Base-by-base conservation (phyloP, 2,113 vertebrate genomes). In the Sturnus vulgaris region DNA sequence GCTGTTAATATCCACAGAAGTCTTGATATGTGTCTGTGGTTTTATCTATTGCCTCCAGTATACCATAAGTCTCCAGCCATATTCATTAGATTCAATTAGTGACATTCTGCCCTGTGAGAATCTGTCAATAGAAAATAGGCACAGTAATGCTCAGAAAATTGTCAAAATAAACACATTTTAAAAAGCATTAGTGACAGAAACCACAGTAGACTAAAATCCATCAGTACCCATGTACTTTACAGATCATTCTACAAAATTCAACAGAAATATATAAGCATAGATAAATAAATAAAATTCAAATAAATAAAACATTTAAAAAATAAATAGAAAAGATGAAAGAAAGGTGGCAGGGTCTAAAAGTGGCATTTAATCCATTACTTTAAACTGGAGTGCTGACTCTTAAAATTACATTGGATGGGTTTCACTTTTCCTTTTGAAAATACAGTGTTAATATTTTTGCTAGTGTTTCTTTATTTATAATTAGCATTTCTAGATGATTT, bases 1-100 rank as follows among this genome's bases (percentile, higher is more conserved):
- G 90, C 78, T 96, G 90, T 73, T 97, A 94, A 81, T 86, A 95
- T 44, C 84, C 84, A 72, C 87, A 80, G 82, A 94, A 85, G 28
- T 15, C 78, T 88, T 90, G 49, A 55, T 94, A n/a, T 52, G 25
- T 91, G 39, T 93, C 71, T 95, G 59, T 49, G 79, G 42, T 90
- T 95, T 95, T 94, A 77, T 83, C 46, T 90, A 2, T 59, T 88
- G 72, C 71, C 68, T 95, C 35, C 55, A 85, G 68, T 77, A 82
- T 49, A 56, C 68, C 82, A 64, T 86, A 76, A 94, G 92, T 90
- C 85, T 73, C 42, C 71, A 94, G 60, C 82, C 82, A 56, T 68
- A 93, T 82, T 92, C 44, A 88, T 95, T 93, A 88, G 64, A 92
- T 90, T 95, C 71, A 95, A 86, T 88, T 93, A 95, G 72, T 75